A percentile compares a stretch with the other conserved stretches of the same genome.
These are phyloP conservation scores for Sericinus montela DNA, from an alignment of 2,888 invertebrate species.

Conservation along the genomic window DNA sequence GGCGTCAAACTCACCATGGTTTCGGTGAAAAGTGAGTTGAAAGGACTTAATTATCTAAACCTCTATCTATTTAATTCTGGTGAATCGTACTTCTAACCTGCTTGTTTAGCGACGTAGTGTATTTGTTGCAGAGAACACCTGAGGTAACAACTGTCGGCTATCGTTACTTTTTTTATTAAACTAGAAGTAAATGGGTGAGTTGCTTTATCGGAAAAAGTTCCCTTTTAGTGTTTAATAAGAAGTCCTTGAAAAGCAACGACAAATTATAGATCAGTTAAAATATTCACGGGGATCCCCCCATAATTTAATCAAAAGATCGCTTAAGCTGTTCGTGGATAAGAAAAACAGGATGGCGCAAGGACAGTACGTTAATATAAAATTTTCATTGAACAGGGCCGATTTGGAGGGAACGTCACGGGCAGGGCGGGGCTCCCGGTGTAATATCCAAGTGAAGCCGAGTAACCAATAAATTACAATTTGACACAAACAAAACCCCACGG, in stretches of 20 bases:
- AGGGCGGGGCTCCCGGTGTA: constrained; percentile 53
- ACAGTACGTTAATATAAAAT: constrained; percentile 69
- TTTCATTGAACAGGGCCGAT: constrained; percentile 59
- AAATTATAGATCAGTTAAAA: constrained; percentile 76
- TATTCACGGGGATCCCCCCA: constrained; percentile 75
- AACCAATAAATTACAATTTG: constrained; percentile 77
- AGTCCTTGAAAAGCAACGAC: constrained; percentile 60
- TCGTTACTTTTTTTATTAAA: too few relatives aligned
- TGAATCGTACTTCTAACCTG: too few relatives aligned
- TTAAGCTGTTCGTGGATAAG: constrained; percentile 68
- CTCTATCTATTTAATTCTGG: too few relatives aligned
- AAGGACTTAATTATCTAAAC: too few relatives aligned
- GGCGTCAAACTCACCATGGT: too few relatives aligned
- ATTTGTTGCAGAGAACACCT: too few relatives aligned
- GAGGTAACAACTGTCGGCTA: too few relatives aligned
- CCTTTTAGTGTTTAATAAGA: too few relatives aligned
- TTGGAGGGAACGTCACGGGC: constrained; percentile 28
- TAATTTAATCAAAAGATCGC: constrained; percentile 79
- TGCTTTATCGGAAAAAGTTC: too few relatives aligned
- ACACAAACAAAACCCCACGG: constrained; percentile 72
- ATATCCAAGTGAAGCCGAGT: constrained; percentile 71
- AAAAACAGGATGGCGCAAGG: constrained; percentile 72
- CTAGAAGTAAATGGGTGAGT: too few relatives aligned
- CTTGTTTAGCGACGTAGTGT: too few relatives aligned
- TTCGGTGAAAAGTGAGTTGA: too few relatives aligned